These are phyloP conservation scores for Conger conger DNA, from an alignment of 2,113 vertebrate species.

Conservation along the genomic window DNA sequence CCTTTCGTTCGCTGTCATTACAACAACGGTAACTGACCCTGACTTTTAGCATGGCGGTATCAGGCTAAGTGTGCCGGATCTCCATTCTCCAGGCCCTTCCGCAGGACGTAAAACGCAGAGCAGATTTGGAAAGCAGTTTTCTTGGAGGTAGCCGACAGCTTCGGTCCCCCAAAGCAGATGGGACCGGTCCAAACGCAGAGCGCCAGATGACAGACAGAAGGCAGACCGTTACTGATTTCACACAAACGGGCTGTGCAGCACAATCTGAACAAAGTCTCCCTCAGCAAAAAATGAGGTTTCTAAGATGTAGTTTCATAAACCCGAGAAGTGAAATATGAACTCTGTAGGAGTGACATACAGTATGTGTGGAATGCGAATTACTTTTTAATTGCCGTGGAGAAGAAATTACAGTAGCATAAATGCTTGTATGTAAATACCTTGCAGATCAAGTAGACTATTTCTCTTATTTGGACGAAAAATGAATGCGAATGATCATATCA, in stretches of 20 bases:
- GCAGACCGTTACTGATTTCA: slow-evolving; percentile 40
- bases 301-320: neutral
- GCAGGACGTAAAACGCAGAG: neutral
- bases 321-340: neutral
- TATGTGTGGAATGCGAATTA: neutral
- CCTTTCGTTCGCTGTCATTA: neutral
- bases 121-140: neutral
- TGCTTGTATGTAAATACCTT: neutral
- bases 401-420: neutral
- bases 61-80: neutral
- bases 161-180: slow-evolving; percentile 59
- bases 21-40: neutral
- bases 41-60: no score
- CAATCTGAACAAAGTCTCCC: slow-evolving; percentile 41
- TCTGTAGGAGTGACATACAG: neutral
- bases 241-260: slow-evolving; percentile 50
- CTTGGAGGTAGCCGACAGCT: slow-evolving; percentile 29
- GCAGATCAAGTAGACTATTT: neutral
- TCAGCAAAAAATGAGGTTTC: neutral
- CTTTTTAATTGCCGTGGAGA: neutral
- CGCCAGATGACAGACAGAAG: slow-evolving; percentile 61
- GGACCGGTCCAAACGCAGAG: slow-evolving; percentile 53
- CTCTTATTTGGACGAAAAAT: neutral
- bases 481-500: neutral
- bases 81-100: neutral